Evolutionary conservation across 2,888 invertebrate genomes (phyloP).

Genomic region (Tetranychus truncatus): DNA sequence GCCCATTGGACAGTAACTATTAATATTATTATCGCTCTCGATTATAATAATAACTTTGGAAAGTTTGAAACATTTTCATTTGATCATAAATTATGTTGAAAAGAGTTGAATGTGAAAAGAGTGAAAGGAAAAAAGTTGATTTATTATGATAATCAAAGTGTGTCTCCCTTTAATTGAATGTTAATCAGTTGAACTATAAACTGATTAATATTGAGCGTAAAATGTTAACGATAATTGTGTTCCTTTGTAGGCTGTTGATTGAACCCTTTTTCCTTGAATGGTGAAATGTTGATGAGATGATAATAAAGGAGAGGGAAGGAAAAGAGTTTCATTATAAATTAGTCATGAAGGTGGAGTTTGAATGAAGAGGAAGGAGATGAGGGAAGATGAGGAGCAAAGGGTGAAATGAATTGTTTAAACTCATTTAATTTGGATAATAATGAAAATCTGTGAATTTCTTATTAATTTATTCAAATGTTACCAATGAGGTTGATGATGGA

Average conservation of each 20-base stretch:
- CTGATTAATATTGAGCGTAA: background rate
- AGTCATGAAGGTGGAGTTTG: conserved; percentile 1
- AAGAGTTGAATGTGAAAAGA: background rate
- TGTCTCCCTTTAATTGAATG: background rate
- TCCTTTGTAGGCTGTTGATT: background rate
- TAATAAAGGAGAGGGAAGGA: background rate
- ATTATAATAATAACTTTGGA: background rate
- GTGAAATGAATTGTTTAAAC: background rate
- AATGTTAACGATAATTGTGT: background rate
- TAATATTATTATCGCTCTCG: too few relatives aligned
- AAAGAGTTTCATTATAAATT: background rate
- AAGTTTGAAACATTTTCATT: background rate
- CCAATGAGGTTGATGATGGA: too few relatives aligned
- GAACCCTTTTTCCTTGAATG: background rate
- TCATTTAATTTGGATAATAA: background rate
- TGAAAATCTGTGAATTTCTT: background rate
- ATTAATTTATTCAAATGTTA: background rate
- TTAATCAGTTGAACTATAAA: background rate
- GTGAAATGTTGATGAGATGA: background rate
- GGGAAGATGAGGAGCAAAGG: background rate
- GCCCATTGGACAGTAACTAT: too few relatives aligned
- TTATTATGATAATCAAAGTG: background rate
- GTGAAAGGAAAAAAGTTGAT: background rate
- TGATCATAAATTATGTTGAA: background rate
- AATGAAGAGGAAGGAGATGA: background rate